These are phyloP conservation scores for Heliconius erato DNA, from an alignment of 2,888 invertebrate genomes.

Conservation along the genomic window DNA sequence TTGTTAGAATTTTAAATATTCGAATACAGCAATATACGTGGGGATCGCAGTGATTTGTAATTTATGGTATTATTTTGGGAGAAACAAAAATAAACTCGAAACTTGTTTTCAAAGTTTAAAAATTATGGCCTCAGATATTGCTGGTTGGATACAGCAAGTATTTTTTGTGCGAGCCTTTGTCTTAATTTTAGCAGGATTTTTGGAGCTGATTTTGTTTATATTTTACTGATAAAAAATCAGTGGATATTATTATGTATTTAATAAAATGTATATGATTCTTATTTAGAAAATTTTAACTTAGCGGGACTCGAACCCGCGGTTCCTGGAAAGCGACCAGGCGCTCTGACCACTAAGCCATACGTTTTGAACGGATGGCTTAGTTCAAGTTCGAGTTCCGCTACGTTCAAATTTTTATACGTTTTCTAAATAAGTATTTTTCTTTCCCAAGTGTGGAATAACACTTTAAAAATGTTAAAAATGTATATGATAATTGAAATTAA, in stretches of 20 bases:
- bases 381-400: too few relatives aligned
- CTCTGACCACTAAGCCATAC: too few relatives aligned
- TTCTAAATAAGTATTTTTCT: too few relatives aligned
- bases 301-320: too few relatives aligned
- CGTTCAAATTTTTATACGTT: too few relatives aligned
- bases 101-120: slow-evolving; percentile 37
- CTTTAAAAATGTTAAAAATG: neutral
- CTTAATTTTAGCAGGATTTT: slow-evolving; percentile 15
- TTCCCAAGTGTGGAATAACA: too few relatives aligned
- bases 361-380: too few relatives aligned
- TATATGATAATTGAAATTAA: neutral
- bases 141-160: slow-evolving; percentile 16
- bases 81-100: slow-evolving; percentile 31
- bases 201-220: neutral
- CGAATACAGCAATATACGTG: neutral
- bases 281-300: too few relatives aligned
- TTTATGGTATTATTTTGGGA: slow-evolving; percentile 30
- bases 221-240: neutral
- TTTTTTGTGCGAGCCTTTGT: slow-evolving; percentile 27
- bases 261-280: neutral
- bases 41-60: neutral
- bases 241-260: neutral
- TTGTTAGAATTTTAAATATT: slow-evolving; percentile 4
- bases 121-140: slow-evolving; percentile 39
- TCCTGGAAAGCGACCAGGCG: too few relatives aligned